phyloP scores from a whole-genome alignment of 1,140 invertebrate genomes.

The Rhopalosiphum padi region DNA sequence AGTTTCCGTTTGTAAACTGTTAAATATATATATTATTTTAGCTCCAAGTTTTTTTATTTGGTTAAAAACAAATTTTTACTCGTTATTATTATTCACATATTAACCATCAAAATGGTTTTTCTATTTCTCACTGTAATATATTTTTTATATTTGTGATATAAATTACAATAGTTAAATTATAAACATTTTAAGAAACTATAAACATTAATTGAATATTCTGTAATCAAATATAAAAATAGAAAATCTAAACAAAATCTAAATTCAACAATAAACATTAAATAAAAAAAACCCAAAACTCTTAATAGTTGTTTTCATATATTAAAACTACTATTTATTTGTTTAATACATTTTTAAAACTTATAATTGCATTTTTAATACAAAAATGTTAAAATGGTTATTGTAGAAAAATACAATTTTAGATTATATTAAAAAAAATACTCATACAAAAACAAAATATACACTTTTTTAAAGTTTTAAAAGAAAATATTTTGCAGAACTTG shows the following conservation, averaged over 20 bases:
- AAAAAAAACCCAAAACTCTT: background rate
- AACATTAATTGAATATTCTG: too few species aligned
- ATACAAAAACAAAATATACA: background rate
- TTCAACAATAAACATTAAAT: background rate
- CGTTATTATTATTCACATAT: background rate
- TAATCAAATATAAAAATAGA: background rate
- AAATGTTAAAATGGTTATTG: background rate
- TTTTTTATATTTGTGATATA: background rate
- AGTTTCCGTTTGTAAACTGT: background rate
- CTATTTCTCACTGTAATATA: background rate
- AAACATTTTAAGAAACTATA: too few species aligned
- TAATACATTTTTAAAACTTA: background rate
- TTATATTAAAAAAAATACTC: background rate
- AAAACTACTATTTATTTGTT: background rate
- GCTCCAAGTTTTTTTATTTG: background rate
- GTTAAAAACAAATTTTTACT: background rate
- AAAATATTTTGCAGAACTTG: slow-evolving; percentile 15
- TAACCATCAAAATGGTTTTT: background rate
- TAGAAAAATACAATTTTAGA: background rate
- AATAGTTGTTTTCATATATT: background rate
- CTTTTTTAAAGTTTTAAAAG: slow-evolving; percentile 7
- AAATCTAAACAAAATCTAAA: background rate
- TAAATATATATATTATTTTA: background rate
- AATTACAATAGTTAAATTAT: background rate
- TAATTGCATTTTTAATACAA: slow-evolving; percentile 17